These are phyloP conservation scores for Andrena camellia DNA, from an alignment of 2,888 invertebrate genomes.

Conservation along the genomic window DNA sequence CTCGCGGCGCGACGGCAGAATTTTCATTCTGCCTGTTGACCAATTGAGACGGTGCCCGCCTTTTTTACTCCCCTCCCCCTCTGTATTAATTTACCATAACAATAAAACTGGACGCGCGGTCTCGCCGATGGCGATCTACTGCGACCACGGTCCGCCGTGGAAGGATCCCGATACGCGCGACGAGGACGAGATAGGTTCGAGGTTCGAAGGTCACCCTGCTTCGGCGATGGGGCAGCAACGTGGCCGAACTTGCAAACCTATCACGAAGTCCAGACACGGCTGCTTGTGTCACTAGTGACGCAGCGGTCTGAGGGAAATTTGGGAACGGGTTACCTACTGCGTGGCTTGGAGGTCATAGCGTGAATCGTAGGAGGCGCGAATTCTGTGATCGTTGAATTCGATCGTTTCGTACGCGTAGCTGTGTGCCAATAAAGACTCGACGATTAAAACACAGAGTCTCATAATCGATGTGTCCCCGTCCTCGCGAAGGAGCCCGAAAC, in stretches of 20 bases:
- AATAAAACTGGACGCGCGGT: constrained; percentile 30
- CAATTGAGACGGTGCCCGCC: constrained; percentile 54
- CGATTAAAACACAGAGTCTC: constrained; percentile 5
- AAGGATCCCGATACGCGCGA: neutral
- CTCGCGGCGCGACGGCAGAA: constrained; percentile 54
- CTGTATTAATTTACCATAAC: constrained; percentile 29
- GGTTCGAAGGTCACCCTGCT: constrained; percentile 1
- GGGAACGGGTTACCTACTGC: neutral
- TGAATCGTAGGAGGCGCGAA: neutral
- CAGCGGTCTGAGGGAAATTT: neutral
- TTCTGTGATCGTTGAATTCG: neutral
- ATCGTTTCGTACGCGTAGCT: constrained; percentile 2
- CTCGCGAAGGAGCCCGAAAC: neutral
- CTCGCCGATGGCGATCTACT: neutral
- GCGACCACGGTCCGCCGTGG: neutral
- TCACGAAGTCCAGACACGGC: neutral
- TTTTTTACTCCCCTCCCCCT: constrained; percentile 22
- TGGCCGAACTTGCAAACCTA: neutral
- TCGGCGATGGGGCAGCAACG: neutral
- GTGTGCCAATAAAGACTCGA: neutral
- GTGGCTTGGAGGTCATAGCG: neutral
- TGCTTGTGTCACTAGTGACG: neutral
- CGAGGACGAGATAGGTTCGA: neutral
- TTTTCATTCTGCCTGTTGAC: constrained; percentile 64
- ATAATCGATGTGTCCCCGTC: constrained; percentile 3